Conservation (phyloP, 2,797 vertebrate genomes). For the Anabas testudineus region DNA sequence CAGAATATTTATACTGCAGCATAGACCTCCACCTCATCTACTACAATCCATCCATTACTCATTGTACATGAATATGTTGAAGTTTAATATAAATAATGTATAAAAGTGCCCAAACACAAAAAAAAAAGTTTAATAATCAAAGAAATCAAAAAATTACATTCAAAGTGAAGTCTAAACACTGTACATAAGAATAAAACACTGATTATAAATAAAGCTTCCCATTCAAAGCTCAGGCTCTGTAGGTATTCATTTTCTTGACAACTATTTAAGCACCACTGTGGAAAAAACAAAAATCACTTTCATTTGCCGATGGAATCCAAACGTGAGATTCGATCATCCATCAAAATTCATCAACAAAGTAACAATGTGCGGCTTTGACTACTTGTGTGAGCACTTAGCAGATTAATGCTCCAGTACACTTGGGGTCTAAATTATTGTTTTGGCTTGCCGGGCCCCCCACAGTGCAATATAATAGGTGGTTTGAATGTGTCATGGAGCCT, state of each 20-base stretch:
- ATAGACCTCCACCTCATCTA: not conserved
- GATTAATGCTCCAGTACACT: conserved; percentile 55
- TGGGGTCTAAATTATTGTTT: conserved; percentile 72
- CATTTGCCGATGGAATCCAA: not conserved
- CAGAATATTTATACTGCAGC: no score
- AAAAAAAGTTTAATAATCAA: no score
- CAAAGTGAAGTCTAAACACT: no score
- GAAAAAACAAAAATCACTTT: conserved; percentile 11
- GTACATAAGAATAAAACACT: no score
- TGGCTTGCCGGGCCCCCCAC: conserved; percentile 61
- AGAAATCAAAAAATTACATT: no score
- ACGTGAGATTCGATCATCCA: conserved; percentile 16
- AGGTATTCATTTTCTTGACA: not conserved
- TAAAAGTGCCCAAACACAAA: no score
- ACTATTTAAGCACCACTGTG: conserved; percentile 9
- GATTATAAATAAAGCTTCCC: not conserved
- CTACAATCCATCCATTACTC: no score
- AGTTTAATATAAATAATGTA: no score
- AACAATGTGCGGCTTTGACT: conserved; percentile 43
- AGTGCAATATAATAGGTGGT: conserved; percentile 64
- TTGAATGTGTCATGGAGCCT: conserved; percentile 61
- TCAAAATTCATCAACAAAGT: conserved; percentile 15
- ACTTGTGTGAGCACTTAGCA: conserved; percentile 56
- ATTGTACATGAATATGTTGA: not conserved
- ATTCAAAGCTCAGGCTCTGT: not conserved